Evolutionary conservation across 2,797 vertebrate genomes (phyloP), one percentile per base, ranked within the genome.

Genomic region (Lacerta viridis): DNA sequence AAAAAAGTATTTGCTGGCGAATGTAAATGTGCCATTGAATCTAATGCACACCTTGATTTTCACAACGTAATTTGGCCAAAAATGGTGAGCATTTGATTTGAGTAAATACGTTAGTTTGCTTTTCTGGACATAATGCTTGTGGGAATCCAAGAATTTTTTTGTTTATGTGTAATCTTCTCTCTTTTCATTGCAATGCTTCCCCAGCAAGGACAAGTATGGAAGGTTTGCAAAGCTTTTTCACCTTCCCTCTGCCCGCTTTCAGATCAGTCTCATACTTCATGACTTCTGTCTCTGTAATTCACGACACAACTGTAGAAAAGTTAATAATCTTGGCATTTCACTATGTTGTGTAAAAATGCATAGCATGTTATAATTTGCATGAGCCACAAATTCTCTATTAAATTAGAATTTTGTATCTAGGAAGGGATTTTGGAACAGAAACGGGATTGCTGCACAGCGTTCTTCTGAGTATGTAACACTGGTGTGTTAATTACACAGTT

Each of bases 121-220:
- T 93, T 94, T 93, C 93, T 96, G 94, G 96, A 96, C 95, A 88
- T 96, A 92, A 96, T 95, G 61, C 96, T 94, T 96, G 96, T 95
- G 87, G 95, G 95, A 95, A 92, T 94, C 96, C 94, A 95, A 97
- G 96, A 97, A 75, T 94, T 96, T 92, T 97, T 59, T 96, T 98
- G 97, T 98, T 98, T 97, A 97, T 97, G 96, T 98, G 97, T 99
- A 98, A 98, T 99, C 98, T 98, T 98, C 98, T 99, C 98, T 99
- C 96, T 97, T 98, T 99, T 98, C 97, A 97, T 99, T 98, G 98
- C 98, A 99, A 98, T 98, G 99, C 99, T 98, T 99, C 97, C 98
- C 98, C 99, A 99, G 99, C 99, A 99, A 99, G 99, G 99, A 99
- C 99, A 99, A 99, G 99, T 99, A 98, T 99, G 99, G 99, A 99